Conservation (phyloP, 2,113 vertebrate species). For the Delphinus delphis region DNA sequence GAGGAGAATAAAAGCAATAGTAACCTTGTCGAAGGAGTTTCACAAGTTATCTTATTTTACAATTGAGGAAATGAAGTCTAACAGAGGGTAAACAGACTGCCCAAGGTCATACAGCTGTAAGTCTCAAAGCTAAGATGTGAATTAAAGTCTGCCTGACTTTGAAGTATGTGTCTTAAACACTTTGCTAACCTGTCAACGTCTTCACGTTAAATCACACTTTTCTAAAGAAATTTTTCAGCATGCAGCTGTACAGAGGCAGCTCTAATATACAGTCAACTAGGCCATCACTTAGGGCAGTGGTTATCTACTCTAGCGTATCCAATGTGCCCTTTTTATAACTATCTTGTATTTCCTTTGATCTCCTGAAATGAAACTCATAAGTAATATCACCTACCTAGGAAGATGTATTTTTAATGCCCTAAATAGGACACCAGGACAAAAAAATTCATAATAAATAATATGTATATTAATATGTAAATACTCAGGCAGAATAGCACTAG, state of each 20-base stretch:
- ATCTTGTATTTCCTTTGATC: neutral
- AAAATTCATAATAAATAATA: neutral
- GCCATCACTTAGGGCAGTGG: neutral
- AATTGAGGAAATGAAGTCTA: neutral
- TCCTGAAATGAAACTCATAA: neutral
- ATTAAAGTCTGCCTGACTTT: neutral
- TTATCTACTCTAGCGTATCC: neutral
- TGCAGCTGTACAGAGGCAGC: neutral
- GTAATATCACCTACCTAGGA: neutral
- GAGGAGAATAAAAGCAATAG: neutral
- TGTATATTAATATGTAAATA: neutral
- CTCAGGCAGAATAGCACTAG: neutral
- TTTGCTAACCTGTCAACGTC: conserved; percentile 43
- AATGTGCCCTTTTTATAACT: neutral
- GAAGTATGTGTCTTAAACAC: neutral
- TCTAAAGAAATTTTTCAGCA: conserved; percentile 25
- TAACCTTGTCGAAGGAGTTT: conserved; percentile 27
- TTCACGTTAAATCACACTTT: conserved; percentile 11
- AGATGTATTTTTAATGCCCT: neutral
- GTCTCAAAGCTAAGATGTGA: conserved; percentile 24
- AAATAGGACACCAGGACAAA: neutral
- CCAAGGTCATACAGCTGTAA: neutral
- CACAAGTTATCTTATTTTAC: neutral
- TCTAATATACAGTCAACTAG: neutral
- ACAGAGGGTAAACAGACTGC: neutral